Evolutionary conservation across 2,113 vertebrate species (phyloP), one percentile per base, ranked within the genome.

Genomic region (Trachemys scripta): DNA sequence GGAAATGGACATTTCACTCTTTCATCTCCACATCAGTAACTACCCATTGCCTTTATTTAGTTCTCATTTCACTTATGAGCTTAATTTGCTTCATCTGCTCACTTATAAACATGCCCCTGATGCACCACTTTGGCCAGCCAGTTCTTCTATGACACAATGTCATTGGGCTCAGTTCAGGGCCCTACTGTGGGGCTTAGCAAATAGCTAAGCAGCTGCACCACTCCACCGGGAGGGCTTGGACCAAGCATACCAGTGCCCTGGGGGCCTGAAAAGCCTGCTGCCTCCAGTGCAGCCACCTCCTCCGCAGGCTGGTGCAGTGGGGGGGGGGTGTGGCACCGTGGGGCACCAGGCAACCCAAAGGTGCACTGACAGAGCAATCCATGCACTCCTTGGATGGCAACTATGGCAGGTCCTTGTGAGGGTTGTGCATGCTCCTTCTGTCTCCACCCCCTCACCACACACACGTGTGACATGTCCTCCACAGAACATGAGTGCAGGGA

Each of bases 301-400:
- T 31, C 25, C 51, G 0, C 76, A 14, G 81, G 24, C 2, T n/a
- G 38, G 50, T 83, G 45, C 56, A 19, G 72, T 22, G 57, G 20
- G 1, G 10, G 50, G 42, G 0, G 38, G 38, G n/a, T n/a, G 31
- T 0, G 1, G 62, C 76, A 9, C 7, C 49, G 8, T 1, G 1
- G 22, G 51, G 29, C 5, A 4, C 1, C 92, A 78, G 94, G 54
- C 50, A 59, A 2, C 8, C n/a, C 86, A 47, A 59, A 29, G 24
- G 24, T 0, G 38, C 76, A n/a, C 49, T 4, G 82, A 31, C 45
- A 38, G 53, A 87, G 76, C 38, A 59, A 24, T 50, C 4, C 53
- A 24, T 38, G 31, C 25, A 5, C 5, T 24, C 20, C 0, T 1
- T 79, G 1, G 5, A 84, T 38, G 72, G 10, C 49, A 0, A 1